phyloP scores from a whole-genome alignment of 2,888 invertebrate genomes.

The Trissoscelio sp. region DNA sequence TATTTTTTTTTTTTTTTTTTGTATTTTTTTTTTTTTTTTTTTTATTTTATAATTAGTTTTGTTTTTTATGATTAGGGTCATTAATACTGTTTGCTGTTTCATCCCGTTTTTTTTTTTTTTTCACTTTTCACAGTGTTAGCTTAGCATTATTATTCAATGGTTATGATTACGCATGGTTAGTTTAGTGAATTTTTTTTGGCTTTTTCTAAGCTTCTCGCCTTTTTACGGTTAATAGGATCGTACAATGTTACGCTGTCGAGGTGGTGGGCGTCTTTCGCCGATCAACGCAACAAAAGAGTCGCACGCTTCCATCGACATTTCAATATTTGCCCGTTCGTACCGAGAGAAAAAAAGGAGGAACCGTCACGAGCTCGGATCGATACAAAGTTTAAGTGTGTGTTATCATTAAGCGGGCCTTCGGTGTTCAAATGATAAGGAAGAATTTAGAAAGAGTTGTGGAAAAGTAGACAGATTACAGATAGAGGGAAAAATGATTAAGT shows the following conservation, averaged over 20 bases:
- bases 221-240: constrained; percentile 27
- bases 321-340: constrained; percentile 37
- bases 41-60: constrained; percentile 67
- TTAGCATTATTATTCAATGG: constrained; percentile 70
- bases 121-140: too few species aligned
- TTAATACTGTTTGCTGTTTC: too few species aligned
- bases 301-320: constrained; percentile 31
- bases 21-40: constrained; percentile 55
- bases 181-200: constrained; percentile 23
- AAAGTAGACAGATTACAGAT: constrained; percentile 13
- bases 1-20: too few species aligned
- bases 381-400: constrained; percentile 50
- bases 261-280: constrained; percentile 33
- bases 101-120: too few species aligned
- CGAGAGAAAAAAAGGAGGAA: constrained; percentile 28
- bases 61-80: too few species aligned
- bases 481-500: background rate
- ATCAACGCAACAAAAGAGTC: constrained; percentile 45
- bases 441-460: constrained; percentile 3
- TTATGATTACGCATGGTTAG: constrained; percentile 64
- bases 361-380: constrained; percentile 40
- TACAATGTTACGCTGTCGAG: constrained; percentile 21
- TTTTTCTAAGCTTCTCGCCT: background rate
- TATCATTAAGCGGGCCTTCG: constrained; percentile 59
- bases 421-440: constrained; percentile 49